phyloP scores from a whole-genome alignment of 2,888 invertebrate species.

The Nephrotoma appendiculata region DNA sequence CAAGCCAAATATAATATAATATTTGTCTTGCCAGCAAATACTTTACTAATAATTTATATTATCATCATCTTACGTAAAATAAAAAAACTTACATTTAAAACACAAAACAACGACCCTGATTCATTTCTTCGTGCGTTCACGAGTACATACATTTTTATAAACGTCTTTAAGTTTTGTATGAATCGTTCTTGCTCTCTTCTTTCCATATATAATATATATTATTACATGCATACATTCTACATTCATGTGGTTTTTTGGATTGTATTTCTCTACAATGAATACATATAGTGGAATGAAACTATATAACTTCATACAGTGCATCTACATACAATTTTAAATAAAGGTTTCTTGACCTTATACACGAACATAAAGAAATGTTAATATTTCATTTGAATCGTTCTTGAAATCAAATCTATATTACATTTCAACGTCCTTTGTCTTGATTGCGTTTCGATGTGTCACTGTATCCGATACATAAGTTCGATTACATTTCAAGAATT shows the following conservation, averaged over 20 bases:
- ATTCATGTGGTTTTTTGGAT: background rate
- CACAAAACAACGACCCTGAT: background rate
- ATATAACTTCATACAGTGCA: background rate
- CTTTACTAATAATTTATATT: background rate
- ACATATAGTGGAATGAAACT: background rate
- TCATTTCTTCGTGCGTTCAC: background rate
- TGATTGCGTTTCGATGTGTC: background rate
- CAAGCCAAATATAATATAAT: background rate
- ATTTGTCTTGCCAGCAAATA: background rate
- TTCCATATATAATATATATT: background rate
- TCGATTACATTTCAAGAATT: background rate
- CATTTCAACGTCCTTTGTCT: background rate
- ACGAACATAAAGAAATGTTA: background rate
- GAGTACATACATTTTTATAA: background rate
- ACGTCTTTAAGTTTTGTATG: background rate
- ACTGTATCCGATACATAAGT: background rate
- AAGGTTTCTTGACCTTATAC: background rate
- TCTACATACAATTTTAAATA: background rate
- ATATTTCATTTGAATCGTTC: background rate
- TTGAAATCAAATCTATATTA: background rate
- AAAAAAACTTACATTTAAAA: background rate
- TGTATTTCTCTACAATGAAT: background rate
- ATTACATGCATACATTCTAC: background rate
- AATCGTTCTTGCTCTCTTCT: background rate
- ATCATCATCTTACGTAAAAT: background rate